phyloP scores from a whole-genome alignment of 1,140 invertebrate species.

The Phortica variegata region DNA sequence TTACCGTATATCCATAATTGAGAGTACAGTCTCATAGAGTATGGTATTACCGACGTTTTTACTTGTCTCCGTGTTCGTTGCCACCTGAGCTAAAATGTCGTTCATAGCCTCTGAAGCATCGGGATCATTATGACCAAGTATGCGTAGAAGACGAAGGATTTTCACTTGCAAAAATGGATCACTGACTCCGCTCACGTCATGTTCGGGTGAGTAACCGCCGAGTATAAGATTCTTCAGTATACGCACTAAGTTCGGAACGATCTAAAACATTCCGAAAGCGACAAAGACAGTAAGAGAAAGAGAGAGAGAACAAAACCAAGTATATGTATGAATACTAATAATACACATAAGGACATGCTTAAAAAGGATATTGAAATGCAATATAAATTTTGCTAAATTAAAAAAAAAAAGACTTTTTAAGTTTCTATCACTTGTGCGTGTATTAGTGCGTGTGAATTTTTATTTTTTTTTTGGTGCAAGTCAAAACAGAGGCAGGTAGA shows the following conservation, averaged over 20 bases:
- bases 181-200: conserved; percentile 99
- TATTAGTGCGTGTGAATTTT: no score
- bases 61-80: conserved; percentile 96
- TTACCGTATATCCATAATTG: conserved; percentile 91
- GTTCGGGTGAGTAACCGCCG: conserved; percentile 98
- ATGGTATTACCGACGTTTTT: conserved; percentile 99
- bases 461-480: no score
- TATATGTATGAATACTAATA: not conserved
- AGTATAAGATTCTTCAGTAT: conserved; percentile 98
- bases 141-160: conserved; percentile 89
- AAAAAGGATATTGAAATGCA: no score
- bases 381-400: no score
- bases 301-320: not conserved
- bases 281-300: conserved; percentile 2
- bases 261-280: conserved; percentile 62
- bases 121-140: conserved; percentile 93
- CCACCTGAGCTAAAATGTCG: conserved; percentile 97
- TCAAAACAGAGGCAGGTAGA: no score
- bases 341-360: not conserved
- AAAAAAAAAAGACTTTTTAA: no score
- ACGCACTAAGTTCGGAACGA: conserved; percentile 96
- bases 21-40: conserved; percentile 94
- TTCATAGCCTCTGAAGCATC: conserved; percentile 99
- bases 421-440: no score
- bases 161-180: conserved; percentile 99